Evolutionary conservation across 2,797 vertebrate species (phyloP).

Genomic region (Cuniculus paca): DNA sequence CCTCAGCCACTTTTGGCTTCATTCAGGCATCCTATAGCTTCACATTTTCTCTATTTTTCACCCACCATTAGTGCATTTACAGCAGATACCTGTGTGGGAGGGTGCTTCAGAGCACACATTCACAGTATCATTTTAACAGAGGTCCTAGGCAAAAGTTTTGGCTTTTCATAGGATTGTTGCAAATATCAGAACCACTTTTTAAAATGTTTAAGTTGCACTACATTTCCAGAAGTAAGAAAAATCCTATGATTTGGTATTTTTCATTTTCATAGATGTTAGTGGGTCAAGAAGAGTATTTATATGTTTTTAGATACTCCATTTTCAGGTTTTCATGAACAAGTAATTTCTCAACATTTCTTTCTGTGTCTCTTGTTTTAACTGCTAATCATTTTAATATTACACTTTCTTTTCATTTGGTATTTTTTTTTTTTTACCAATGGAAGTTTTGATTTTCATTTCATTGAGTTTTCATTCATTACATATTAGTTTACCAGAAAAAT

Average conservation of each 20-base stretch:
- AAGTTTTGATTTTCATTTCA: no score
- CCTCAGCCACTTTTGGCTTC: accelerated
- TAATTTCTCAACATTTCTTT: neutral
- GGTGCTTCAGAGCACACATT: no score
- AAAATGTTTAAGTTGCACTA: neutral
- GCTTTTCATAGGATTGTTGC: neutral
- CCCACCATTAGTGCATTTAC: neutral
- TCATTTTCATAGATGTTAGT: neutral
- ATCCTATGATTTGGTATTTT: neutral
- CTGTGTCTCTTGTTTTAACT: neutral
- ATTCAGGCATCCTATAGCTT: no score
- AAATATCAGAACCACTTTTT: neutral
- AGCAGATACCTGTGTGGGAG: accelerated
- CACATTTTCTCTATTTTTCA: neutral
- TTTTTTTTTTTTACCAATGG: neutral
- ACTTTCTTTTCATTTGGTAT: neutral
- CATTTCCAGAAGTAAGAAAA: neutral
- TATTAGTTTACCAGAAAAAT: neutral
- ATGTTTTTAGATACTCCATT: neutral
- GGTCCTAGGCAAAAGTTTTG: no score
- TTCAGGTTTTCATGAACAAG: neutral
- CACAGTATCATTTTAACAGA: neutral
- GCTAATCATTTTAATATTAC: neutral
- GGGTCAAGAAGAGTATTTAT: neutral
- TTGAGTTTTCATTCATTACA: no score